Conservation (phyloP, 2,797 vertebrate species). For the Picus viridis region DNA sequence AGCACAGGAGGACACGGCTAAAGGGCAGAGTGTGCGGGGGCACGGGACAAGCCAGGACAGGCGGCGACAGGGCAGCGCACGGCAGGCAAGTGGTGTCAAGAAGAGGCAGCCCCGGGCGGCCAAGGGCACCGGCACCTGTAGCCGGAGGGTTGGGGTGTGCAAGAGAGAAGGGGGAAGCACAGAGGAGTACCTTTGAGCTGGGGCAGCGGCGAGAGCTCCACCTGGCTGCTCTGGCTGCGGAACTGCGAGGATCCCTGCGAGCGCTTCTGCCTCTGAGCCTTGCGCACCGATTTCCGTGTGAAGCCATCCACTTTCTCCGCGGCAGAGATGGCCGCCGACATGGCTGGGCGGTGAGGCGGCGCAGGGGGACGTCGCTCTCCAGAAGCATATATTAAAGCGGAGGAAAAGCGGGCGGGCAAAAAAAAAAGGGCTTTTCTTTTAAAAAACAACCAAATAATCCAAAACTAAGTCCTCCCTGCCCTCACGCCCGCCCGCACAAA, state of each 20-base stretch:
- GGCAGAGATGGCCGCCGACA: slow-evolving; percentile 94
- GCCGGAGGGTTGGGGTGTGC: neutral
- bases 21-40: neutral
- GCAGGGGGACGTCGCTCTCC: slow-evolving; percentile 49
- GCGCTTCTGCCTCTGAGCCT: slow-evolving; percentile 92
- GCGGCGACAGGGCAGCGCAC: neutral
- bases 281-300: slow-evolving; percentile 95
- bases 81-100: neutral
- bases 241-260: slow-evolving; percentile 97
- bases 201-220: slow-evolving; percentile 92
- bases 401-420: slow-evolving; percentile 19
- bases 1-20: neutral
- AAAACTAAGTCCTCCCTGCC: neutral
- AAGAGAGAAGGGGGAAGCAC: neutral
- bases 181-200: slow-evolving; percentile 89
- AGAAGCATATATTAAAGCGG: slow-evolving; percentile 55
- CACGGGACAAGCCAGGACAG: neutral
- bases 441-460: neutral
- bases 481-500: neutral
- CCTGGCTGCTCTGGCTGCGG: slow-evolving; percentile 85
- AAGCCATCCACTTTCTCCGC: slow-evolving; percentile 99
- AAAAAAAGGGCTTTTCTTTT: neutral
- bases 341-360: slow-evolving; percentile 71
- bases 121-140: slow-evolving; percentile 28
- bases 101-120: neutral